A percentile compares a stretch with the other conserved stretches of the same genome.
Evolutionary conservation across 1,140 invertebrate species (phyloP).

Genomic region (Philotrypesis tridentata): DNA sequence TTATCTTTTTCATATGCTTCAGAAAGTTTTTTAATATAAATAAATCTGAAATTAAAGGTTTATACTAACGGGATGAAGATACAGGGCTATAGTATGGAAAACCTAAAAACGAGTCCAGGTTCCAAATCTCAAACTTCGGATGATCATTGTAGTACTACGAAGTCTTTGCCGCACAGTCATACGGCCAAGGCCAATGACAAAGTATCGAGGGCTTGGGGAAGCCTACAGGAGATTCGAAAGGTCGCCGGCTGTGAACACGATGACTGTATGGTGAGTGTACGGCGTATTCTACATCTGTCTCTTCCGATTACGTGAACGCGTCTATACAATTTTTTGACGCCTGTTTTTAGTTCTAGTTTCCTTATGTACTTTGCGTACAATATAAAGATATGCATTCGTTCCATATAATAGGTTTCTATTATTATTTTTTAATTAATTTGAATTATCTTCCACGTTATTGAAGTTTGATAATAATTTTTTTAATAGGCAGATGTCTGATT

Average conservation of each 20-base stretch:
- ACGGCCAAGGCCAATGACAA: constrained; percentile 53
- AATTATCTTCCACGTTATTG: too few species aligned
- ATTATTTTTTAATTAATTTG: not conserved
- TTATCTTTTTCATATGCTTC: not conserved
- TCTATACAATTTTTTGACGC: not conserved
- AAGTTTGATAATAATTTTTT: too few species aligned
- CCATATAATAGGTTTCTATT: not conserved
- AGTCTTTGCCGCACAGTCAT: constrained; percentile 37
- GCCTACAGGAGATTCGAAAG: constrained; percentile 76
- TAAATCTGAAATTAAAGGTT: constrained; percentile 58
- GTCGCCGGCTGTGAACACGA: constrained; percentile 57
- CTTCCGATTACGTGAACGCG: not conserved
- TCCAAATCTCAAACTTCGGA: constrained; percentile 8
- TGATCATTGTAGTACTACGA: constrained; percentile 21
- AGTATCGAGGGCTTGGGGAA: constrained; percentile 73
- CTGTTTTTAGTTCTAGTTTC: not conserved
- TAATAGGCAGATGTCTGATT: too few species aligned
- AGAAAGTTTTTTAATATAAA: not conserved
- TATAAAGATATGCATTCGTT: too few species aligned
- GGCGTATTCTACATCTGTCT: not conserved
- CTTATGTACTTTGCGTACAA: not conserved
- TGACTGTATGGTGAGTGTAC: constrained; percentile 61
- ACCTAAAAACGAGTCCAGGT: constrained; percentile 56
- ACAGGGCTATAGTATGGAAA: constrained; percentile 76
- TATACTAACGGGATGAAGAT: constrained; percentile 29